Percentiles rank a stretch among this genome's conserved stretches.
Conservation (phyloP, 2,113 vertebrate genomes). For the Ceuthmochares aereus region DNA sequence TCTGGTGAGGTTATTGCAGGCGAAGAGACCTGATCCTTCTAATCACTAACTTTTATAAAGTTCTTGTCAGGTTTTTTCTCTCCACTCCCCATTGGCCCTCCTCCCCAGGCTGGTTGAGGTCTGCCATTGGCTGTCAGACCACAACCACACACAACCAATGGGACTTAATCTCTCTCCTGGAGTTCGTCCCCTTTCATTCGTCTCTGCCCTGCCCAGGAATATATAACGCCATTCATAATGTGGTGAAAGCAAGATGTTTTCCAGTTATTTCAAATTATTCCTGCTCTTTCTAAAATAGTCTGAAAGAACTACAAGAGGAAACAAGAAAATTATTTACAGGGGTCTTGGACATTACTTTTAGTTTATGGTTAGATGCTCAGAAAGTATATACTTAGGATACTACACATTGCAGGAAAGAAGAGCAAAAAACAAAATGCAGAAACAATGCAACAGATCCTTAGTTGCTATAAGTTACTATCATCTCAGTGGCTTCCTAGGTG, state of each 20-base stretch:
- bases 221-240: neutral
- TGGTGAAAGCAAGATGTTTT: neutral
- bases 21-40: neutral
- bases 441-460: neutral
- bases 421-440: neutral
- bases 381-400: neutral
- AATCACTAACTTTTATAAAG: conserved; percentile 69
- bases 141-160: neutral
- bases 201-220: neutral
- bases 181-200: neutral
- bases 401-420: neutral
- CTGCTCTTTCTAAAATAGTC: neutral
- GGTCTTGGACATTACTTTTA: neutral
- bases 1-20: conserved; percentile 14
- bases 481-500: neutral
- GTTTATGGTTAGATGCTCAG: neutral
- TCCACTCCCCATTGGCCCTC: neutral
- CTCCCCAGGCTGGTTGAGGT: neutral
- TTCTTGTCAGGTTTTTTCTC: neutral
- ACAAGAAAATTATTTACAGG: neutral
- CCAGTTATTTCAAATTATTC: neutral
- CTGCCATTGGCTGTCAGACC: conserved; percentile 52
- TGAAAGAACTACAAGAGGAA: neutral
- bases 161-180: neutral
- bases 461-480: neutral